Evolutionary conservation across 30 jellyfish, hydroid and myxozoan species (phyloP), one percentile per base, ranked within the genome.

Genomic region (Hydractinia symbiolongicarpus): DNA sequence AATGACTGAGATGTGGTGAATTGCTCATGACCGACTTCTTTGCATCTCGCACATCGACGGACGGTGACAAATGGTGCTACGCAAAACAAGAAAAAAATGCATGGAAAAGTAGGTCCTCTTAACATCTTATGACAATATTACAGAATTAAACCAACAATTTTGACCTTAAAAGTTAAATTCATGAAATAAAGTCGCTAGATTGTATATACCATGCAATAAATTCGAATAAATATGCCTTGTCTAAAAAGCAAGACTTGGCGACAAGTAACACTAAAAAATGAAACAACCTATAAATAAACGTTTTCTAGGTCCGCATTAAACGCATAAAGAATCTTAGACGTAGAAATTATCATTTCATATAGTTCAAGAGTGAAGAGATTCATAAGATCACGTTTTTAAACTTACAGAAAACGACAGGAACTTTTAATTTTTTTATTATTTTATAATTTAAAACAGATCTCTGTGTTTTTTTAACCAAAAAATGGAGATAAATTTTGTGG

Each of bases 1-100:
- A 83, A 93, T 0, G 98, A 93, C 66, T 90, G 83, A 64, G 90
- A 68, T 69, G 97, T 86, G 7, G 96, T 92, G 44, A 93, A 93
- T 57, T 84, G 85, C 40, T 93, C 96, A n/a, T 77, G 83, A 44
- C 98, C 98, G 58, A 73, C 79, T 14, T 84, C 95, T 56, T 93
- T 93, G 91, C 98, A 93, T 72, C 71, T 81, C 16, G 86, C 71
- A 84, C 98, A 93, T 15, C 98, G 92, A 4, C 98, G 89, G 77
- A 93, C 95, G 16, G 96, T 93, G 50, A 93, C 98, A 69, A 93
- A 86, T 4, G 98, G 98, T 8, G 91, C 98, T 93, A 30, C 17
- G 49, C 75, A 50, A 76, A n/a, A 53, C 57, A 82, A 56, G 14
- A 50, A 73, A 14, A 13, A 1, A 11, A 9, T 10, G 50, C 11